Conservation (phyloP, 2,113 vertebrate species). For the Mesitornis unicolor region DNA sequence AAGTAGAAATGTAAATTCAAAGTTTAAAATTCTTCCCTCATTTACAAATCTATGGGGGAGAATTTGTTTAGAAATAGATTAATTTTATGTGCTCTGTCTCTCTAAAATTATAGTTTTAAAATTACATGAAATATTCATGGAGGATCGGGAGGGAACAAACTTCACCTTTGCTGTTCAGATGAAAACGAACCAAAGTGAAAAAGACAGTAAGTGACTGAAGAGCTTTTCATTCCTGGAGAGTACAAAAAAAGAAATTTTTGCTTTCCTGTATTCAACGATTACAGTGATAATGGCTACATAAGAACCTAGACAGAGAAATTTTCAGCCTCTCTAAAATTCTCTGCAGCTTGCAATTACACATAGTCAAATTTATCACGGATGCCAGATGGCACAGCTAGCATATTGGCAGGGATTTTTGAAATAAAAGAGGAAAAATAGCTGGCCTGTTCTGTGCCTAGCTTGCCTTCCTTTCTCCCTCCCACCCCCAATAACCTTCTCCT, state of each 20-base stretch:
- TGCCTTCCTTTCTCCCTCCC: slow-evolving; percentile 24
- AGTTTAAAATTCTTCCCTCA: background rate
- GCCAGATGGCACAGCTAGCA: slow-evolving; percentile 55
- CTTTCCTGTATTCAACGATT: slow-evolving; percentile 40
- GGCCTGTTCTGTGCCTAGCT: background rate
- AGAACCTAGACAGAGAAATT: slow-evolving; percentile 55
- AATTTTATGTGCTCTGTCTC: slow-evolving; percentile 3
- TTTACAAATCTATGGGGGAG: background rate
- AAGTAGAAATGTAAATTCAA: slow-evolving; percentile 10
- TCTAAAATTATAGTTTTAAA: slow-evolving; percentile 24
- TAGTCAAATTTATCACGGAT: slow-evolving; percentile 52
- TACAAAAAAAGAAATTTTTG: background rate
- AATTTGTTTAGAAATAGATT: slow-evolving; percentile 41
- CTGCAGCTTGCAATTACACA: slow-evolving; percentile 60
- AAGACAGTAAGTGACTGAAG: background rate
- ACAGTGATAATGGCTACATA: slow-evolving; percentile 27
- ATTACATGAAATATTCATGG: slow-evolving; percentile 65
- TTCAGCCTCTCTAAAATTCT: slow-evolving; percentile 60
- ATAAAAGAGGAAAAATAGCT: slow-evolving; percentile 59
- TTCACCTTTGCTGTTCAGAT: slow-evolving; percentile 20
- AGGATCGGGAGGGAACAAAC: background rate
- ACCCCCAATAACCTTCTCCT: slow-evolving; percentile 17
- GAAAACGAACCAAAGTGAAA: background rate
- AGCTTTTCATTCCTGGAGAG: slow-evolving; percentile 7
- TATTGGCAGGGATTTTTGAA: slow-evolving; percentile 48